Evolutionary conservation across 2,113 vertebrate species (phyloP).

Genomic region (Perca flavescens): DNA sequence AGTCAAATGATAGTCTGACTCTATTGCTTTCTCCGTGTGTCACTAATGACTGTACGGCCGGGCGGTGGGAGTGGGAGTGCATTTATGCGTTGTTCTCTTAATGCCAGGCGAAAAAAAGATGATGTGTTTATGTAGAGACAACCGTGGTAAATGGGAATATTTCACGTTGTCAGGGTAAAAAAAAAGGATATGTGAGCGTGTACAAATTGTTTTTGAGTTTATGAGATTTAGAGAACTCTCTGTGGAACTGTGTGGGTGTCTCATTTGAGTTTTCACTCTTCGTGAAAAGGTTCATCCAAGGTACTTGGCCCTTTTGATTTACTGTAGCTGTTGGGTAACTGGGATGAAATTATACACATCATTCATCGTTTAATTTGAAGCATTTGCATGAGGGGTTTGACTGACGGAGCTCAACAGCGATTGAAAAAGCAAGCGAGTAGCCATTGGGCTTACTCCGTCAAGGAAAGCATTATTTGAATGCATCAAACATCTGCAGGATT

Average conservation of each 20-base stretch:
- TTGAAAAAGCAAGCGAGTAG: neutral
- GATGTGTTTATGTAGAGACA: conserved; percentile 1
- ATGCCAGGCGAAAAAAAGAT: neutral
- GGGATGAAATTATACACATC: neutral
- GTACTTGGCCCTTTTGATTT: neutral
- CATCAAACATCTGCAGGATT: no score
- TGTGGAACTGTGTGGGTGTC: neutral
- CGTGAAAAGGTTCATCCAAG: neutral
- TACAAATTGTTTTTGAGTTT: neutral
- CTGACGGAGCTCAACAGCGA: neutral
- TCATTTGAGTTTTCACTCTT: neutral
- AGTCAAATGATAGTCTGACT: conserved; percentile 19
- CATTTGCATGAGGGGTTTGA: neutral
- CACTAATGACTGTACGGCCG: conserved; percentile 1
- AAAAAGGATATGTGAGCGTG: neutral
- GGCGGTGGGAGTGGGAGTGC: neutral
- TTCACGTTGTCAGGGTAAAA: neutral
- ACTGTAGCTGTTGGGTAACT: neutral
- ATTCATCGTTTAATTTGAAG: neutral
- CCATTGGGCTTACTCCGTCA: neutral
- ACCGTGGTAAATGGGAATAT: neutral
- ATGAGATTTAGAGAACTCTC: neutral
- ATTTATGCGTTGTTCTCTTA: neutral
- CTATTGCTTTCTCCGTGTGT: conserved; percentile 8
- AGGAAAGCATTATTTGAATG: no score